Percentiles rank a stretch among this genome's conserved stretches.
These are phyloP conservation scores for Hybognathus amarus DNA, from an alignment of 2,797 vertebrate genomes.

Conservation along the genomic window DNA sequence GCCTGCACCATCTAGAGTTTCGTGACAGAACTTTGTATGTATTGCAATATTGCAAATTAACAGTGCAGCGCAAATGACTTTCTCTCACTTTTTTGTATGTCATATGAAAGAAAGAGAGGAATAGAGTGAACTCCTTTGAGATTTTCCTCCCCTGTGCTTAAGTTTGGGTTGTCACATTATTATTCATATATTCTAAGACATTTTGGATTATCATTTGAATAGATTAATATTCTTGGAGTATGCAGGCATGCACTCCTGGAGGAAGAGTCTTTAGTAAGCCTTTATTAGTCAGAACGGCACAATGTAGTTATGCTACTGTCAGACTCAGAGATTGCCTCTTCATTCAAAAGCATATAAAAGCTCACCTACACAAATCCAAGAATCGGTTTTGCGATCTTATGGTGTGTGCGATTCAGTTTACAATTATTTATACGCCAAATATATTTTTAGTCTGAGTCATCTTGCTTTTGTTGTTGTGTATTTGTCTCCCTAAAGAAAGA, in stretches of 20 bases:
- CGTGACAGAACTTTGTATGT: neutral
- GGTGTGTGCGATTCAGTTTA: neutral
- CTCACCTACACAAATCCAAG: slow-evolving; percentile 2
- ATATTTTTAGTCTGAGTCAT: slow-evolving; percentile 21
- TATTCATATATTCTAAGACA: slow-evolving; percentile 56
- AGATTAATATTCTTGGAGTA: slow-evolving; percentile 37
- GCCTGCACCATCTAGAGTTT: neutral
- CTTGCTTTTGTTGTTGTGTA: slow-evolving; percentile 19
- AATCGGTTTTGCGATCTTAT: neutral
- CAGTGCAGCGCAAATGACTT: neutral
- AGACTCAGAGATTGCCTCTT: neutral
- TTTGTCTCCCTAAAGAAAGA: slow-evolving; percentile 33
- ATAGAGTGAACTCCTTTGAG: slow-evolving; percentile 12
- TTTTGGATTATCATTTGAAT: slow-evolving; percentile 41
- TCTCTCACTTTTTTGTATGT: neutral
- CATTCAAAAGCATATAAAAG: slow-evolving; percentile 15
- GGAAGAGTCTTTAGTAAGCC: slow-evolving; percentile 15
- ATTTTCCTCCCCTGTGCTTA: slow-evolving; percentile 31
- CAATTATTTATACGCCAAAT: neutral
- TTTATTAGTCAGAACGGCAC: slow-evolving; percentile 16
- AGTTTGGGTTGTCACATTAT: slow-evolving; percentile 40
- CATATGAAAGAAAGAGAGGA: slow-evolving; percentile 15
- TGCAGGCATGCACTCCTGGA: neutral
- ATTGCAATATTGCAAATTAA: neutral
- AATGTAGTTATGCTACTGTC: slow-evolving; percentile 3